Evolutionary conservation across 2,888 invertebrate genomes (phyloP).

Genomic region (Trachelus troglodyta): DNA sequence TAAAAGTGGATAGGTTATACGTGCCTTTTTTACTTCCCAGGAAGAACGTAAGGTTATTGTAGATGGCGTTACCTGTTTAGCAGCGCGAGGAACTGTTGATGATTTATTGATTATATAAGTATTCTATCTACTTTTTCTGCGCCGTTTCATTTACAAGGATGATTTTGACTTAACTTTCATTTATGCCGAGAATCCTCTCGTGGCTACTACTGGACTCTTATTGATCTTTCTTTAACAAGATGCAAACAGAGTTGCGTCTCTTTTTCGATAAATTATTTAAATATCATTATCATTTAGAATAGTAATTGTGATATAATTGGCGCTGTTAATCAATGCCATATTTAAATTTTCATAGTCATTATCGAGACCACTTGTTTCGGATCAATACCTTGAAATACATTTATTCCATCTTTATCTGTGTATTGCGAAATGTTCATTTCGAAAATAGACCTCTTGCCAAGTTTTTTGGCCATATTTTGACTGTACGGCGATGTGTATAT

Average conservation of each 20-base stretch:
- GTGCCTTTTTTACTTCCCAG: not conserved
- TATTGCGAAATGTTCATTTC: not conserved
- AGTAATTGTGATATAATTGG: not conserved
- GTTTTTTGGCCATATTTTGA: not conserved
- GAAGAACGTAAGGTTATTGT: not conserved
- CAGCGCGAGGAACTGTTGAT: not conserved
- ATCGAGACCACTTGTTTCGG: conserved; percentile 11
- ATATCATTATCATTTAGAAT: not conserved
- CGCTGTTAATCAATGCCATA: not conserved
- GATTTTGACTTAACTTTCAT: not conserved
- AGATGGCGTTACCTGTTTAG: not conserved
- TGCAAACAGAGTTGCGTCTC: too few relatives aligned
- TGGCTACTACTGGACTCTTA: not conserved
- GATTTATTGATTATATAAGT: not conserved
- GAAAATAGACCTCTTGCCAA: not conserved
- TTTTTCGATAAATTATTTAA: too few relatives aligned
- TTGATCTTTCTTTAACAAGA: too few relatives aligned
- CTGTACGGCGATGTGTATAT: not conserved
- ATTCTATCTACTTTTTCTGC: not conserved
- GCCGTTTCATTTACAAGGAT: not conserved
- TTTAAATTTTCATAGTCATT: conserved; percentile 14
- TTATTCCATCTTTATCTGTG: not conserved
- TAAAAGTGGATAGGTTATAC: not conserved
- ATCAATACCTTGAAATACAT: conserved; percentile 11
- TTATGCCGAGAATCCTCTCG: not conserved